Evolutionary conservation across 2,113 vertebrate genomes (phyloP).

Genomic region (Labeo rohita): DNA sequence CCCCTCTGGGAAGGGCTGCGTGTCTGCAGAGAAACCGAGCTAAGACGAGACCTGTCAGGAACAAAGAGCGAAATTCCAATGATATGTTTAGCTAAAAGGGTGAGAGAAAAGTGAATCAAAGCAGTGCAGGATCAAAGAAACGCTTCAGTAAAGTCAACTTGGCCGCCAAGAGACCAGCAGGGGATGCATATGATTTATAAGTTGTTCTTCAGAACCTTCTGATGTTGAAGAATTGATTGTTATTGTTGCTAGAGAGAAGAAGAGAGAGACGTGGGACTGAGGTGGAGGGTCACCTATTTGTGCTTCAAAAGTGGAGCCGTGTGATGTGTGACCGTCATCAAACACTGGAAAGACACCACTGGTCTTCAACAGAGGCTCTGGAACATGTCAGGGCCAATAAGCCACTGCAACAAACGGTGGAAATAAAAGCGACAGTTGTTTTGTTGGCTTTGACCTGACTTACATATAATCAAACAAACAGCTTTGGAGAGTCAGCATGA

Average conservation of each 20-base stretch:
- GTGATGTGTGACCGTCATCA: slow-evolving; percentile 65
- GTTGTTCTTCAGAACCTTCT: slow-evolving; percentile 72
- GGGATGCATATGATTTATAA: slow-evolving; percentile 82
- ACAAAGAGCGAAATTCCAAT: slow-evolving; percentile 83
- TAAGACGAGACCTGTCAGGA: slow-evolving; percentile 83
- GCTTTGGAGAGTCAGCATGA: slow-evolving; percentile 8
- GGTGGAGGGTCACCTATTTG: slow-evolving; percentile 65
- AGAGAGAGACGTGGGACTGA: slow-evolving; percentile 49
- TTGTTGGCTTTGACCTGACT: slow-evolving; percentile 30
- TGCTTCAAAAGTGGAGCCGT: slow-evolving; percentile 60
- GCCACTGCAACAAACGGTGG: neutral
- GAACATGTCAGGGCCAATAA: slow-evolving; percentile 13
- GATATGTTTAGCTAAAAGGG: slow-evolving; percentile 85
- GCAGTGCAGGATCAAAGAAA: slow-evolving; percentile 79
- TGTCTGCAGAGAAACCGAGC: slow-evolving; percentile 78
- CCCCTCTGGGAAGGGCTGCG: slow-evolving; percentile 75
- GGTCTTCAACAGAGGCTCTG: slow-evolving; percentile 13
- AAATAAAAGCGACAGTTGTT: neutral
- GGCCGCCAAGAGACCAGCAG: slow-evolving; percentile 82
- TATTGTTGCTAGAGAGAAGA: slow-evolving; percentile 74
- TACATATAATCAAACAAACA: slow-evolving; percentile 28
- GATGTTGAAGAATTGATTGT: slow-evolving; percentile 77
- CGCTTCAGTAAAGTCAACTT: slow-evolving; percentile 80
- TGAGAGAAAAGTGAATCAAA: slow-evolving; percentile 83
- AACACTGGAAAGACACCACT: neutral